Evolutionary conservation across 2,888 invertebrate species (phyloP).

Genomic region (Mythimna lalbum): DNA sequence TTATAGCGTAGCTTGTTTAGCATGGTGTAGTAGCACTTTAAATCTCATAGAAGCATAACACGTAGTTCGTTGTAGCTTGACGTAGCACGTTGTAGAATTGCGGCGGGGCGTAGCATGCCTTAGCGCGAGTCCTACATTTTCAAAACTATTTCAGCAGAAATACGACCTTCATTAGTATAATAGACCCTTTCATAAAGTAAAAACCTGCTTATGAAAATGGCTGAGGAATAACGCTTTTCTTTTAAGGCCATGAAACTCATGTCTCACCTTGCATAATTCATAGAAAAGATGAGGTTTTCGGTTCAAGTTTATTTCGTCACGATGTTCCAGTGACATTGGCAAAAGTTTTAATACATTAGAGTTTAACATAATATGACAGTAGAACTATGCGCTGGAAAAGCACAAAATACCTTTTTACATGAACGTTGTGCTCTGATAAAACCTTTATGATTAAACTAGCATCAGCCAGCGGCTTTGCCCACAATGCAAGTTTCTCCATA

Average conservation of each 20-base stretch:
- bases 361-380: background rate
- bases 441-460: background rate
- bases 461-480: no score
- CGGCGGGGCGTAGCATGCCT: no score
- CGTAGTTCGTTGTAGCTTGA: no score
- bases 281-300: background rate
- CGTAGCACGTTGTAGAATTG: no score
- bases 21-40: no score
- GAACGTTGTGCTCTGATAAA: background rate
- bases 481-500: no score
- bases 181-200: background rate
- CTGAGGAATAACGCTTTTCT: background rate
- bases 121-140: background rate
- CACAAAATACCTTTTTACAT: background rate
- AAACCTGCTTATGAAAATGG: background rate
- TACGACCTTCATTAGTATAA: background rate
- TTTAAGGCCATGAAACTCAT: slow-evolving; percentile 10
- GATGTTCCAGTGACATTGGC: background rate
- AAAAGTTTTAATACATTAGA: background rate
- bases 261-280: slow-evolving; percentile 15
- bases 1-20: no score
- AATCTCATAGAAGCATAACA: no score
- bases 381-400: background rate
- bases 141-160: background rate
- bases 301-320: slow-evolving; percentile 21